These are phyloP conservation scores for Medauroidea extradentata DNA, from an alignment of 1,140 invertebrate species.

Conservation along the genomic window DNA sequence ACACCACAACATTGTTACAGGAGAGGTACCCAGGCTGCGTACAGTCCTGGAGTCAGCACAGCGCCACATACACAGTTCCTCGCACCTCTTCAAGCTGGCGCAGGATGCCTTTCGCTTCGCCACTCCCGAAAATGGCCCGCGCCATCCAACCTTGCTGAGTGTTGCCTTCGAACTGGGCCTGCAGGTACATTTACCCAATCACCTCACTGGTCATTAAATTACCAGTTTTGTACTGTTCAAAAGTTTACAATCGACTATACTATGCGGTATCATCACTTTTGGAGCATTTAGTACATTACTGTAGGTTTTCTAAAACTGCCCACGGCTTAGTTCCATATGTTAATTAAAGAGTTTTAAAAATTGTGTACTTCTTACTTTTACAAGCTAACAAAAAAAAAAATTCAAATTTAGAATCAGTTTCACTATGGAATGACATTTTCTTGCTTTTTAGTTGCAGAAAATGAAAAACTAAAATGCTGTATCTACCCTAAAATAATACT, in stretches of 20 bases:
- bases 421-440: no score
- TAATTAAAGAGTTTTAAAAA: conserved; percentile 21
- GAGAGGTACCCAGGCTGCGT: conserved; percentile 61
- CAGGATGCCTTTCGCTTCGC: conserved; percentile 80
- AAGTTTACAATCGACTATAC: not conserved
- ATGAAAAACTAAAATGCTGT: no score
- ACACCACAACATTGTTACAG: conserved; percentile 36
- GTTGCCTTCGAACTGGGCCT: conserved; percentile 76
- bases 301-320: not conserved
- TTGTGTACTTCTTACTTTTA: no score
- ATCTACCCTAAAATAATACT: no score
- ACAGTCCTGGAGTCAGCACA: conserved; percentile 72
- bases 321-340: conserved; percentile 12
- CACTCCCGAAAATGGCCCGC: conserved; percentile 64
- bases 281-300: not conserved
- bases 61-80: conserved; percentile 74
- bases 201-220: not conserved
- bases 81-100: conserved; percentile 77
- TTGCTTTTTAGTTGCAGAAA: no score
- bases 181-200: conserved; percentile 53
- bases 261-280: not conserved
- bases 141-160: conserved; percentile 67
- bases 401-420: no score
- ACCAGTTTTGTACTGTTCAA: not conserved
- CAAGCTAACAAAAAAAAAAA: no score